Base-by-base conservation (phyloP, 2,888 invertebrate genomes). In the Scaptomyza tumidula region DNA sequence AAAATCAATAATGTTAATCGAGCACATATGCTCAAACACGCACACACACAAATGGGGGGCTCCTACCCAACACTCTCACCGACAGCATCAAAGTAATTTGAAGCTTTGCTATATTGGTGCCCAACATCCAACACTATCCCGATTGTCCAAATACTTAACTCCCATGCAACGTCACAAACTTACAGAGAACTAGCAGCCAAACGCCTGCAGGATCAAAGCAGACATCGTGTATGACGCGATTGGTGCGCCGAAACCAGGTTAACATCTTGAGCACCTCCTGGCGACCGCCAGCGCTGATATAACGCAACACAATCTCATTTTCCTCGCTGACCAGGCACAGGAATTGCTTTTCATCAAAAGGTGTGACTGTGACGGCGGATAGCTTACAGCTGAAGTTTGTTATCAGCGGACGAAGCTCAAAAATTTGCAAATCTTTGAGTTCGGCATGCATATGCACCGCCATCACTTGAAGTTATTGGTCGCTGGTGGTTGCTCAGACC, bases 201-300 rank as follows among this genome's bases (percentile, higher is more conserved):
- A 88, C 95, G 58, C 97, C 97, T 65, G 95, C 94, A 1, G 96
- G 96, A 92, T 97, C 97, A 92, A 97, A 97, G 91, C 97, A 96
- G 90, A 97, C 93, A 88, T 95, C 95, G 89, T 95, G 94, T 63
- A 95, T 94, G 13, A 91, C 90, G 49, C 92, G 90, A 46, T 89
- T 86, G 53, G 89, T 88, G 35, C 90, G 90, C 2, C 89, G 87
- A 71, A 92, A 92, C 92, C 92, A 92, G 37, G 90, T 89, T 58
- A 92, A 86, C 72, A 91, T 78, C 78, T 92, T 92, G 35, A 92
- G 79, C 54, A 91, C 89, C 72, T 91, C 90, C 75, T 90, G 89
- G 10, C 90, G 90, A 27, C 69, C 78, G 7, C 76, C 72, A 43
- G 90, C 86, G 57, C 88, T 90, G 50, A 89, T 90, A 67, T 91